Base-by-base conservation (phyloP, 2,888 invertebrate species). In the Maniola hyperantus region DNA sequence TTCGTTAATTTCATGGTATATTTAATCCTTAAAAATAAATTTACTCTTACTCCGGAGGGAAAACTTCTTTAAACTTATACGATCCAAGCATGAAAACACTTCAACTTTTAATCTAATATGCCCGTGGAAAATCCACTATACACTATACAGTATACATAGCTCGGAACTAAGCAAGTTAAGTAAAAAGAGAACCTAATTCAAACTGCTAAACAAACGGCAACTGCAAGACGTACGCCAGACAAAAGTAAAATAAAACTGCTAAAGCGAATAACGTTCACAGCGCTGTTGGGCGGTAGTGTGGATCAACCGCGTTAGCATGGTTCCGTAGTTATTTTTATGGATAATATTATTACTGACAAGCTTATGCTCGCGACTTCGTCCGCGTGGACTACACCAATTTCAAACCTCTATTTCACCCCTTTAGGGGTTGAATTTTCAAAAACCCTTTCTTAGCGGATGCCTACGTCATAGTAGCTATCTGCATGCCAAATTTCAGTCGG, bases 171-270 rank as follows among this genome's bases (percentile, higher is more conserved):
- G 55, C 62, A 46, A 64, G 66, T 59, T 66, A 65, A 69, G 63
- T 39, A 53, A 70, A 72, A 71, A 72, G 66, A 73, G 83, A 89
- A 88, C 85, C 79, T 83, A 88, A 90, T 88, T 82, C 83, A 83
- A 88, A 84, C 81, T 85, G 83, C 76, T 84, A 83, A 83, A 85
- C 83, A 88, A 90, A 89, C 84, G 85, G 79, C 82, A 83, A 81
- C 79, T 81, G 80, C 77, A 81, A 88, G 87, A 88, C 85, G 80
- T 81, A 80, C 79, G 77, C 85, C 86, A 89, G 88, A 90, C 88
- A 84, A 79, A 88, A 89, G 88, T 88, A 89, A 89, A 91, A 90
- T 84, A 89, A 90, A 89, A 89, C 82, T 80, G 68, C 70, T 72
- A 83, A 80, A 83, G 75, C 83, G 83, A 87, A 87, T 85, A 86